These are phyloP conservation scores for Caloenas nicobarica DNA, from an alignment of 2,113 vertebrate genomes.

Conservation along the genomic window DNA sequence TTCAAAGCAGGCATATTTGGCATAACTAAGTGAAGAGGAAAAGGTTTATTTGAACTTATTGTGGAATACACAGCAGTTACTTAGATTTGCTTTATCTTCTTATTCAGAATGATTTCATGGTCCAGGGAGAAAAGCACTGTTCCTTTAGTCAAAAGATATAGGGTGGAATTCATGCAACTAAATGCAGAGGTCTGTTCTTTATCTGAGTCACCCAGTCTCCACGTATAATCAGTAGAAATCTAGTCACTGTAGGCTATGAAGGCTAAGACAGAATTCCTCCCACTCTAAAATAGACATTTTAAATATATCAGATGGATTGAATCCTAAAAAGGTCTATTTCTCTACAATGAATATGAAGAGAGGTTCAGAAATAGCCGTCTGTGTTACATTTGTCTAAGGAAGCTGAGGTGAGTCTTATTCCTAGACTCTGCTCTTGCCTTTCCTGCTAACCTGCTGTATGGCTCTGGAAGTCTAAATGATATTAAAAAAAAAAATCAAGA, in stretches of 20 bases:
- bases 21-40: neutral
- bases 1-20: neutral
- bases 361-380: neutral
- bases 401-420: neutral
- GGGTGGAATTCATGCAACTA: neutral
- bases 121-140: neutral
- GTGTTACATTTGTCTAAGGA: neutral
- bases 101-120: neutral
- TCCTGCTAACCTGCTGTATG: neutral
- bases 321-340: neutral
- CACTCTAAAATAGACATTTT: neutral
- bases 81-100: neutral
- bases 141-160: neutral
- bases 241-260: neutral
- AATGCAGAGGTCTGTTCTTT: neutral
- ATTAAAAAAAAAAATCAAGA: neutral
- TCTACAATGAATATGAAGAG: neutral
- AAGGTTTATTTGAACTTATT: constrained; percentile 13
- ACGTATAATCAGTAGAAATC: neutral
- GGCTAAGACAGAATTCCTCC: neutral
- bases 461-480: neutral
- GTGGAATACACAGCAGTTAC: neutral
- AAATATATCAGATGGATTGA: neutral
- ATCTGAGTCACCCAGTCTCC: neutral
- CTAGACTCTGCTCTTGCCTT: neutral